Conservation (phyloP, 2,888 invertebrate genomes). For the Apotomis betuletana region DNA sequence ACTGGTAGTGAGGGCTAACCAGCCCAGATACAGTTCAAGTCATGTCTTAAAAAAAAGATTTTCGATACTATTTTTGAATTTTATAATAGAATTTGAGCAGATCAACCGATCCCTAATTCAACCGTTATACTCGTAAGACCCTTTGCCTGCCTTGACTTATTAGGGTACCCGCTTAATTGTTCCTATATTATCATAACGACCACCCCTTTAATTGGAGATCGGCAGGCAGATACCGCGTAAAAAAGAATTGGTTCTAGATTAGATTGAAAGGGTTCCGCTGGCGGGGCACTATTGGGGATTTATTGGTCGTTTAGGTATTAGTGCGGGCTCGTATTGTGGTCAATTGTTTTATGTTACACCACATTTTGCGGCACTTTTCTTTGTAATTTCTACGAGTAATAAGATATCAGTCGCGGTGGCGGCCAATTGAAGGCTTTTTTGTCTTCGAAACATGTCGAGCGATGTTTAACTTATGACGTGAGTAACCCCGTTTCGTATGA, state of each 20-base stretch:
- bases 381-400: too few relatives aligned
- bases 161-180: neutral
- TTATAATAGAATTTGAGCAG: too few relatives aligned
- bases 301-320: constrained; percentile 5
- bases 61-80: too few relatives aligned
- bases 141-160: neutral
- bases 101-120: too few relatives aligned
- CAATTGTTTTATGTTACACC: neutral
- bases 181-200: neutral
- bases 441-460: too few relatives aligned
- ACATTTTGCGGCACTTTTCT: neutral
- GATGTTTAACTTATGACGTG: too few relatives aligned
- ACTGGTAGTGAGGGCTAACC: too few relatives aligned
- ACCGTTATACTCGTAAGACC: neutral
- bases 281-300: neutral
- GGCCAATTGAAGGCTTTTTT: too few relatives aligned
- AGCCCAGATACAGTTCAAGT: too few relatives aligned
- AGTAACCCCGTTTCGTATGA: too few relatives aligned
- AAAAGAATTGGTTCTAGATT: constrained; percentile 26
- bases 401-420: too few relatives aligned
- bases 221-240: constrained; percentile 10
- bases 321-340: neutral
- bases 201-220: constrained; percentile 14
- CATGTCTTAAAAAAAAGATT: too few relatives aligned
- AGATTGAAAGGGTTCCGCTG: constrained; percentile 16